Evolutionary conservation across 1,140 invertebrate species (phyloP).

Genomic region (Bradynema listronoti): DNA sequence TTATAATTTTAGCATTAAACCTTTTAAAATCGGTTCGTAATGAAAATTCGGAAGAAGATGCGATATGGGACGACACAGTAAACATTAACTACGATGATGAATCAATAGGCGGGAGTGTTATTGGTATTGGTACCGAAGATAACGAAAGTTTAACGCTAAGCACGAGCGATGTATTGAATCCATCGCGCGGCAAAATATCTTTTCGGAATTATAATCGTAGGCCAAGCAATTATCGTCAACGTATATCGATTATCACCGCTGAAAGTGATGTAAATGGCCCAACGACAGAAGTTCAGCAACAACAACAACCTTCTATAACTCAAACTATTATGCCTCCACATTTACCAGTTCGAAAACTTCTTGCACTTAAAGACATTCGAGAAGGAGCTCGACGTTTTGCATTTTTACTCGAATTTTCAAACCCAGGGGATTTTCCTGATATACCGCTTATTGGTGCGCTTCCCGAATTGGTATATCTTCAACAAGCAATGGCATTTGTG

Average conservation of each 20-base stretch:
- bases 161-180: too few relatives aligned
- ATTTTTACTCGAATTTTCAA: constrained; percentile 84
- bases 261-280: background rate
- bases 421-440: constrained; percentile 89
- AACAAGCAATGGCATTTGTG: too few relatives aligned
- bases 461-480: constrained; percentile 87
- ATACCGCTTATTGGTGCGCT: constrained; percentile 86
- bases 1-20: constrained; percentile 46
- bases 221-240: constrained; percentile 29
- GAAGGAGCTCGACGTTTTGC: constrained; percentile 76
- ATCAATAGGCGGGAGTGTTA: constrained; percentile 15
- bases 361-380: constrained; percentile 69
- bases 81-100: constrained; percentile 33
- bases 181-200: constrained; percentile 33
- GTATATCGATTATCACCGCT: constrained; percentile 36
- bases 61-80: constrained; percentile 33
- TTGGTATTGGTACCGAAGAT: background rate
- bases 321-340: constrained; percentile 22
- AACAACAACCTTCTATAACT: too few relatives aligned
- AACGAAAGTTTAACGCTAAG: too few relatives aligned
- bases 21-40: constrained; percentile 35
- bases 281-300: too few relatives aligned
- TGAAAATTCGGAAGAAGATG: constrained; percentile 30
- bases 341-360: constrained; percentile 64
- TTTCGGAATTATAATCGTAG: constrained; percentile 34